Base-by-base conservation (phyloP, 2,888 invertebrate genomes). In the Rhagonycha lutea region DNA sequence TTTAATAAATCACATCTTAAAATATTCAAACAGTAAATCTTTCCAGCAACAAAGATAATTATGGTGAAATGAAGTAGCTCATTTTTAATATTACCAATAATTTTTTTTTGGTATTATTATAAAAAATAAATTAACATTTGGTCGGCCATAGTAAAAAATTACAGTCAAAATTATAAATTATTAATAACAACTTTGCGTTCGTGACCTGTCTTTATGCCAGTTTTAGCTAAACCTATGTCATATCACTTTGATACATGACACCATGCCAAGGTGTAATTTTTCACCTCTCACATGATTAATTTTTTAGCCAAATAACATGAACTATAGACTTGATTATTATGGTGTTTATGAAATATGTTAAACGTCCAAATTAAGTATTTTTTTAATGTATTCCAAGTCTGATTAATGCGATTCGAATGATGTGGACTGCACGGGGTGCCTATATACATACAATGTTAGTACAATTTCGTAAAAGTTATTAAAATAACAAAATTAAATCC, bases 221-320 rank as follows among this genome's bases (percentile, higher is more conserved):
- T 73, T 68, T 70, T 72, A 75, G 76, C 76, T 73, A 73, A 76
- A 76, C 76, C 76, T 76, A 73, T 76, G 76, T 76, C 76, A 76
- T 73, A 76, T 76, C 76, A 76, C 70, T 76, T 76, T 76, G 76
- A 76, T 76, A 76, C 76, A 76, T 70, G 76, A 76, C 76, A 76
- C 76, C 76, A 73, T 73, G 76, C 69, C 68, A 76, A 73, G 76
- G 76, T 67, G 76, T 69, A 76, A 76, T 76, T 76, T 76, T 76
- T 76, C 76, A 76, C 76, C 65, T 76, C 76, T 75, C 72, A 60
- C 71, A 75, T 72, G 75, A 75, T 75, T 75, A 68, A 75, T 75
- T 75, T 75, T 72, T 75, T 69, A 29, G 32, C 63, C 72, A 32
- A 72, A 65, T 63, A 70, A 65, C 75, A 75, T 67, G 75, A 72